These are phyloP conservation scores for Drosophila orosa DNA, from an alignment of 1,140 invertebrate species.

Conservation along the genomic window DNA sequence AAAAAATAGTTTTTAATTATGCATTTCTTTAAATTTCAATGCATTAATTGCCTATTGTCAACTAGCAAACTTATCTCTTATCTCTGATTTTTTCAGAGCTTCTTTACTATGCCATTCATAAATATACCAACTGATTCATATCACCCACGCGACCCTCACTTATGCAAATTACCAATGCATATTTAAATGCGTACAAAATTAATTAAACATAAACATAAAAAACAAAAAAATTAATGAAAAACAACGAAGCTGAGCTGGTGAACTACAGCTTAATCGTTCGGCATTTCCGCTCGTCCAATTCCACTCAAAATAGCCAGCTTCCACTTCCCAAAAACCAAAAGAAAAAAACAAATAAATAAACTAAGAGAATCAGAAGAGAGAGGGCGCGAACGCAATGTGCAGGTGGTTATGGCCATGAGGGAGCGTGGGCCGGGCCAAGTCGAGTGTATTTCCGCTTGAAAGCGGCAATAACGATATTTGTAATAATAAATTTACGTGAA, in stretches of 20 bases:
- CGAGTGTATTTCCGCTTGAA: constrained; percentile 80
- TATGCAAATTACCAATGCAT: constrained; percentile 62
- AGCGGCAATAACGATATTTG: constrained; percentile 80
- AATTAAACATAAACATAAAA: constrained; percentile 42
- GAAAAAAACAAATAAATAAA: constrained; percentile 14
- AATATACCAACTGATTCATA: constrained; percentile 56
- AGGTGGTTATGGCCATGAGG: constrained; percentile 67
- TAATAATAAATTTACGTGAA: constrained; percentile 82
- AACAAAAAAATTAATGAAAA: constrained; percentile 9
- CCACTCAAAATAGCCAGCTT: constrained; percentile 69
- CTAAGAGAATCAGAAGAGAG: constrained; percentile 47
- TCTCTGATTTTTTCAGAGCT: constrained; percentile 12
- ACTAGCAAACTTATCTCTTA: not conserved
- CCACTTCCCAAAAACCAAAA: constrained; percentile 56
- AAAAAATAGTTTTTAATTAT: not conserved
- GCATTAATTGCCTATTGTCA: constrained; percentile 26
- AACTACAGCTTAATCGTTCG: constrained; percentile 73
- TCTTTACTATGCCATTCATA: constrained; percentile 53
- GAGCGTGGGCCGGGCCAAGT: constrained; percentile 66
- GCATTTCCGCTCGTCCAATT: constrained; percentile 69
- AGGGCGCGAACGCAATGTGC: constrained; percentile 56
- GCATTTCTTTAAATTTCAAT: not conserved
- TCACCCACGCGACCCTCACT: constrained; percentile 52
- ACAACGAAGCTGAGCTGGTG: constrained; percentile 46
- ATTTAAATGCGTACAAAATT: constrained; percentile 38